Evolutionary conservation across 1,140 invertebrate species (phyloP), one percentile per base, ranked within the genome.

Genomic region (Drosophila pseudoananassae): DNA sequence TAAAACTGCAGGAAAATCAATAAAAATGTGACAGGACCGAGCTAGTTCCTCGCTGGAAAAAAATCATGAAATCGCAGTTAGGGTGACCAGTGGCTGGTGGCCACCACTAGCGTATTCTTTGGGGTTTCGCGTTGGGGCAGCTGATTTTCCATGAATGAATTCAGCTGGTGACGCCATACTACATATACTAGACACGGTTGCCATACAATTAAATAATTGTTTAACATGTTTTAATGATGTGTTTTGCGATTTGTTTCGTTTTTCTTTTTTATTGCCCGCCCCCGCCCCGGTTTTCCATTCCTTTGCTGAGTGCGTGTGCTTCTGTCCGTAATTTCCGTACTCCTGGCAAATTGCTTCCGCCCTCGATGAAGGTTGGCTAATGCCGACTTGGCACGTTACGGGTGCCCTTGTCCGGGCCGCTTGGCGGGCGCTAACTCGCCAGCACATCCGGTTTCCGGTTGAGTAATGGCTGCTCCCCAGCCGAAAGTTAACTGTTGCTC

Each of bases 1-100:
- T 85, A 81, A 88, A 89, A 90, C 77, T 84, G 76, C 80, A 78
- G 73, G 75, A 89, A 89, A 89, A 89, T 90, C 85, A 81, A 89
- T 89, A 89, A 72, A 81, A 79, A 52, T 73, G 54, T 63, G 63
- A 76, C 75, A 52, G 40, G 53, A 60, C 31, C 54, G 50, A 56
- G 20, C 25, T 31, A 38, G 40, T 45, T 49, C 7, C 9, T 25
- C n/a, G 38, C 59, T 70, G 68, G 61, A 71, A 68, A 27, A 57
- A 27, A 57, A 47, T 54, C 49, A 66, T 68, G 40, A 79, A 79
- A 76, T 64, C 43, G 46, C 40, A 4, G 12, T n/a, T 8, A 27
- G 14, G 50, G 27, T 14, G 31, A 10, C 15, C 10, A 56, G 12
- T 20, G n/a, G 36, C 10, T 14, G n/a, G 4, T 17, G 15, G 40